phyloP scores from a whole-genome alignment of 2,888 invertebrate species.

The Cabera pusaria region DNA sequence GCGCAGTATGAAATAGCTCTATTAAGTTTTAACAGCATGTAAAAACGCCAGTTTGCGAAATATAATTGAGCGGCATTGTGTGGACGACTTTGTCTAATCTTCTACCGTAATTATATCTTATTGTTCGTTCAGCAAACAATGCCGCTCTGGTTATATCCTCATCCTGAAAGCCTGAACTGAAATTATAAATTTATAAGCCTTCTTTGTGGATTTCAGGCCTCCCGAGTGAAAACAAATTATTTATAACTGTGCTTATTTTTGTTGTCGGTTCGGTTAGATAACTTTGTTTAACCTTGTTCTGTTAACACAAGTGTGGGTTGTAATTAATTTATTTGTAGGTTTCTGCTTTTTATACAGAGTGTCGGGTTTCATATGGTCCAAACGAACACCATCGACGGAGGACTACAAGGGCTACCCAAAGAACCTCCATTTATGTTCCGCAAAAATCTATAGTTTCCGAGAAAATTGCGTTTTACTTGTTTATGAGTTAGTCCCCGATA shows the following conservation, averaged over 20 bases:
- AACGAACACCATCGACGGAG: too few species aligned
- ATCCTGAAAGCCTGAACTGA: constrained; percentile 19
- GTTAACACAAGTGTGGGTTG: neutral
- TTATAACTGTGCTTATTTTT: constrained; percentile 8
- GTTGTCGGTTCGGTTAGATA: constrained; percentile 6
- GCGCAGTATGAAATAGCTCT: too few species aligned
- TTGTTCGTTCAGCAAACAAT: constrained; percentile 42
- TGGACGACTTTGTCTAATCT: constrained; percentile 35
- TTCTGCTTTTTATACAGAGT: too few species aligned
- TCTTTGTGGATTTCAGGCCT: constrained; percentile 20
- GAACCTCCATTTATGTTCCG: too few species aligned
- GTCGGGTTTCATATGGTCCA: too few species aligned
- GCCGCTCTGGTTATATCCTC: constrained; percentile 30
- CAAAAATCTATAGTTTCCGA: too few species aligned
- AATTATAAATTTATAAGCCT: constrained; percentile 28
- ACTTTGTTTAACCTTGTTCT: constrained; percentile 6
- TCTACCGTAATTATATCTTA: constrained; percentile 43
- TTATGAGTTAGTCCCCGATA: too few species aligned
- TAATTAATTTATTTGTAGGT: too few species aligned
- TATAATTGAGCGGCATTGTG: constrained; percentile 25
- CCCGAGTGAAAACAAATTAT: constrained; percentile 15
- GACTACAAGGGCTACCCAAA: too few species aligned
- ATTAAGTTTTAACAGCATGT: neutral
- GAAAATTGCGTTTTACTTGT: too few species aligned
- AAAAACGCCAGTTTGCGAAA: constrained; percentile 10